Evolutionary conservation across 2,113 vertebrate genomes (phyloP), one percentile per base, ranked within the genome.

Genomic region (Poeciliopsis occidentalis): DNA sequence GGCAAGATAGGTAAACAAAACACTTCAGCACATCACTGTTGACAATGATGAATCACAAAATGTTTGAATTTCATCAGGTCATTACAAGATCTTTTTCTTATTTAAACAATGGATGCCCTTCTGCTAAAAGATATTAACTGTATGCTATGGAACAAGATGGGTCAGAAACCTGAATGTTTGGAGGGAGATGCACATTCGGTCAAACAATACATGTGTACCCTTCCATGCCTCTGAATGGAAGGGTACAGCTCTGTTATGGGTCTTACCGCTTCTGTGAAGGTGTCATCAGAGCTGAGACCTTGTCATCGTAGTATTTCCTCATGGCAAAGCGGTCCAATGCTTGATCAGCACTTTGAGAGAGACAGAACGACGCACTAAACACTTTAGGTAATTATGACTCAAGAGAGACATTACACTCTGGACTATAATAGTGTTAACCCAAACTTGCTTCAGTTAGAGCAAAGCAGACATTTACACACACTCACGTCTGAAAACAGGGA

Each of bases 271-370:
- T 98, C 92, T 99, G 98, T 51, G 98, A 99, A 0, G 98, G 97
- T 71, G 97, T 97, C 96, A 99, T 99, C 91, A 98, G 87, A 60
- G 95, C 92, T 30, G 97, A 96, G 82, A 99, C 96, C 92, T 99
- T 99, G 91, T 99, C 98, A 82, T 99, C 97, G 24, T 97, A 97
- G 92, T 97, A 99, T 87, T 98, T 98, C 94, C 97, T 98, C 98
- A 99, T 99, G 30, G 98, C 98, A 67, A 99, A 99, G 82, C 97
- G 96, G 89, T 99, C 97, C 57, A 99, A 92, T 54, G 98, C 98
- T 91, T 99, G 97, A 92, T 99, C 97, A 71, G 98, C 98, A 78
- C 98, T 99, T 93, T 73, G 64, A 89, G 78, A 85, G 83, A 91
- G 75, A 85, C 44, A 81, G 68, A 79, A 76, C 86, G 79, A 73